Percentiles rank a stretch among this genome's conserved stretches.
Evolutionary conservation across 2,888 invertebrate genomes (phyloP).

Genomic region (Platycnemis pennipes): DNA sequence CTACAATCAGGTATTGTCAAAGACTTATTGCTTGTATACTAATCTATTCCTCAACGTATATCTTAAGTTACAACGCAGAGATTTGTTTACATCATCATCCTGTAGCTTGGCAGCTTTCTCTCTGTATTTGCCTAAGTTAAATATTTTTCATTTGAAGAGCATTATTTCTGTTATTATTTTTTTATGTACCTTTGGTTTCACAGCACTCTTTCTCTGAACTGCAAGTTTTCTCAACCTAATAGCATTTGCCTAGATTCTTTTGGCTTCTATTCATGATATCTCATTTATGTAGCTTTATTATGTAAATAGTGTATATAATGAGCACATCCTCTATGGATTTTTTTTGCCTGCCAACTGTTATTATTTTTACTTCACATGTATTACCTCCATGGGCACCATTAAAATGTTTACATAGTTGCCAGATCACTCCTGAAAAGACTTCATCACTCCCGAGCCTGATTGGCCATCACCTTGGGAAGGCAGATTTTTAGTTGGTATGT

Average conservation of each 20-base stretch:
- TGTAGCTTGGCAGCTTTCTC: background rate
- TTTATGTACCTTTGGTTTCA: background rate
- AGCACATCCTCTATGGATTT: conserved; percentile 12
- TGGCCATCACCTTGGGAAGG: conserved; percentile 54
- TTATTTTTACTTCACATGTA: conserved; percentile 66
- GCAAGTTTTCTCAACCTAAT: background rate
- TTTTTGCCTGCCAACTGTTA: conserved; percentile 65
- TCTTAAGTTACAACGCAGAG: background rate
- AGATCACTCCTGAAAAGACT: conserved; percentile 64
- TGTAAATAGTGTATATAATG: conserved; percentile 58
- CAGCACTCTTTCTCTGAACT: background rate
- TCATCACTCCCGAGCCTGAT: conserved; percentile 62
- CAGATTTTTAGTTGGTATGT: conserved; percentile 65
- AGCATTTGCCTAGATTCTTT: background rate
- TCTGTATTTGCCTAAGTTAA: background rate
- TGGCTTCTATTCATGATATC: background rate
- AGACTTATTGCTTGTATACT: background rate
- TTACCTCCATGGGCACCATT: conserved; percentile 66
- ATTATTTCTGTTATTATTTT: conserved; percentile 2
- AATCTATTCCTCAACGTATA: background rate
- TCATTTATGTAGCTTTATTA: background rate
- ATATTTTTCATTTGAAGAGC: background rate
- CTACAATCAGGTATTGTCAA: conserved; percentile 48
- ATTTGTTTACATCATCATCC: background rate
- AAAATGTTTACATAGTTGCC: conserved; percentile 60